Percentiles rank a stretch among this genome's conserved stretches.
phyloP scores from a whole-genome alignment of 2,113 vertebrate species.

The Pseudois nayaur region DNA sequence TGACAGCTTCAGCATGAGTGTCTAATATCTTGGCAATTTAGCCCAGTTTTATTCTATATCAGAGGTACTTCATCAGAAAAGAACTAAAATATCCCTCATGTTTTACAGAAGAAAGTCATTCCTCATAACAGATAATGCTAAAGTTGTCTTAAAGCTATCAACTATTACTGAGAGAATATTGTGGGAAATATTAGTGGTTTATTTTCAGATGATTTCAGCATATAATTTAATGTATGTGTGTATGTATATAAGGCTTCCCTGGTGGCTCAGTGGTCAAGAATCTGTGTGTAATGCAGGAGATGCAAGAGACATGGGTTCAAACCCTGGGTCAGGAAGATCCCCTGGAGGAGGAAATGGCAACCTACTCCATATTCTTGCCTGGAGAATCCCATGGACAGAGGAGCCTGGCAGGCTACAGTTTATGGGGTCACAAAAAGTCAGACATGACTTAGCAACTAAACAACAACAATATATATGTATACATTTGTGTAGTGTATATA shows the following conservation, averaged over 20 bases:
- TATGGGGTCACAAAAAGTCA: neutral
- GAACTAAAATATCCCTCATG: neutral
- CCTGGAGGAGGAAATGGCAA: neutral
- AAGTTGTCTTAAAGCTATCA: neutral
- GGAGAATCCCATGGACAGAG: neutral
- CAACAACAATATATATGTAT: neutral
- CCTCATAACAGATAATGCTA: neutral
- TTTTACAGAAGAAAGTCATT: neutral
- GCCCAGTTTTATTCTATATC: neutral
- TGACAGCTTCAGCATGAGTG: neutral
- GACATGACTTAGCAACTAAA: neutral
- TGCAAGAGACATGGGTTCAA: neutral
- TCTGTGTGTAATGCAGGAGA: neutral
- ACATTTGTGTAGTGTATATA: neutral
- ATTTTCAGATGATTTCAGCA: neutral
- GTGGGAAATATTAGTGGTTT: neutral
- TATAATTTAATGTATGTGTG: neutral
- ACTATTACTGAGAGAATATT: neutral
- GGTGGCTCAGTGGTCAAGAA: neutral
- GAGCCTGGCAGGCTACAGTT: neutral
- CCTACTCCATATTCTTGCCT: neutral
- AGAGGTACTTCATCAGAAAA: conserved; percentile 4
- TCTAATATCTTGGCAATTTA: conserved; percentile 34
- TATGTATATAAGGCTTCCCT: neutral
- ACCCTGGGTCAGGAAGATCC: neutral